A percentile compares a stretch with the other conserved stretches of the same genome.
These are phyloP conservation scores for Atopsyche davidsoni DNA, from an alignment of 1,140 invertebrate genomes.

Conservation along the genomic window DNA sequence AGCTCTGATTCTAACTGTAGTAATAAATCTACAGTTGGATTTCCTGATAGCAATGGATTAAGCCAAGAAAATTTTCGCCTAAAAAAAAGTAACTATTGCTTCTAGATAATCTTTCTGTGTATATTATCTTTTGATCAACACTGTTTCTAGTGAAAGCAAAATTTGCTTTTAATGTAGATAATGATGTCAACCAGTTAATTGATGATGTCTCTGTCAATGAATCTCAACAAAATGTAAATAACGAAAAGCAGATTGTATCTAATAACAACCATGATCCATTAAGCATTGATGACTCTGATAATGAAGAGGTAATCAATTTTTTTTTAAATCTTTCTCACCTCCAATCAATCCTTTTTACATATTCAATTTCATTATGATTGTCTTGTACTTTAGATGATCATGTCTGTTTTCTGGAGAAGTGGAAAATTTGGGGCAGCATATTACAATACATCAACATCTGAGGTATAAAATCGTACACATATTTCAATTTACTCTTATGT, in stretches of 20 bases:
- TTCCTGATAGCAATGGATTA: too few species aligned
- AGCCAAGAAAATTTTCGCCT: too few species aligned
- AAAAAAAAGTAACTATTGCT: too few species aligned
- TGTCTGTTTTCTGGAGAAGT: conserved; percentile 43
- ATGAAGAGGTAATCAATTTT: conserved; percentile 34
- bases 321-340: background rate
- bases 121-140: too few species aligned
- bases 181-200: too few species aligned
- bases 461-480: conserved; percentile 39
- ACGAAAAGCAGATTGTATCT: conserved; percentile 3
- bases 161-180: too few species aligned
- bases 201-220: too few species aligned
- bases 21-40: background rate
- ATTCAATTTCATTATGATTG: background rate
- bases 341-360: background rate
- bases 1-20: conserved; percentile 7
- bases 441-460: conserved; percentile 59
- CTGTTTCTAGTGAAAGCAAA: too few species aligned
- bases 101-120: too few species aligned
- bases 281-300: conserved; percentile 35
- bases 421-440: conserved; percentile 60
- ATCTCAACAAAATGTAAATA: conserved; percentile 6
- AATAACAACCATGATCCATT: conserved; percentile 31
- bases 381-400: conserved; percentile 34
- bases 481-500: background rate